Evolutionary conservation across 2,797 vertebrate genomes (phyloP).

Genomic region (Prionace glauca): DNA sequence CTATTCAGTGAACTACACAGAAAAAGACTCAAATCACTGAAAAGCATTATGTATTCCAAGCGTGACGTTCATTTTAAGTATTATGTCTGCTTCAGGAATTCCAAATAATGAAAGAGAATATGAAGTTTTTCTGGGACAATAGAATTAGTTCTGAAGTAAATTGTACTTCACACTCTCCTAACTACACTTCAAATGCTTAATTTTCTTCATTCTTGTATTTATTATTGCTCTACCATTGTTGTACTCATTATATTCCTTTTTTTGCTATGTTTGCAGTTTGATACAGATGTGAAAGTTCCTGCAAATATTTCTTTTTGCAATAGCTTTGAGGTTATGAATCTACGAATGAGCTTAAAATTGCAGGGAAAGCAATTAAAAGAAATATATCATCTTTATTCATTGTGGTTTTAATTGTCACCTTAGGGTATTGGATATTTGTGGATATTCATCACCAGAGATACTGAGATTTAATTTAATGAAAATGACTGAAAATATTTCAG

Average conservation of each 20-base stretch:
- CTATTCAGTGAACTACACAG: not conserved
- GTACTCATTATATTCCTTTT: constrained; percentile 6
- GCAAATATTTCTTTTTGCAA: constrained; percentile 24
- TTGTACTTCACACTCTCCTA: not conserved
- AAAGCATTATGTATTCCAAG: not conserved
- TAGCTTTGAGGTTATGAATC: constrained; percentile 12
- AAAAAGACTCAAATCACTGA: not conserved
- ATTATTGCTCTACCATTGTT: not conserved
- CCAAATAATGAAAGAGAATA: not conserved
- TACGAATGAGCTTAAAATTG: not conserved
- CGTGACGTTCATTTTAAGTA: not conserved
- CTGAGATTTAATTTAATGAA: constrained; percentile 34
- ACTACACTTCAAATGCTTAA: not conserved
- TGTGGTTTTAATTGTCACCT: constrained; percentile 35
- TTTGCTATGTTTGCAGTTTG: constrained; percentile 20
- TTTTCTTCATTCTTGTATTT: not conserved
- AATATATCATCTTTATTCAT: constrained; percentile 32
- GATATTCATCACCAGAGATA: constrained; percentile 14
- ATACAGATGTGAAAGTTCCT: not conserved
- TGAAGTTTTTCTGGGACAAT: not conserved
- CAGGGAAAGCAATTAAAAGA: constrained; percentile 13
- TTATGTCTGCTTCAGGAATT: constrained; percentile 7
- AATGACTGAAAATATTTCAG: constrained; percentile 29
- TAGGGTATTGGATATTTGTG: not conserved
- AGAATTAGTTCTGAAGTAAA: not conserved